Conservation (phyloP, 2,888 invertebrate species). For the Lasioglossum calceatum region DNA sequence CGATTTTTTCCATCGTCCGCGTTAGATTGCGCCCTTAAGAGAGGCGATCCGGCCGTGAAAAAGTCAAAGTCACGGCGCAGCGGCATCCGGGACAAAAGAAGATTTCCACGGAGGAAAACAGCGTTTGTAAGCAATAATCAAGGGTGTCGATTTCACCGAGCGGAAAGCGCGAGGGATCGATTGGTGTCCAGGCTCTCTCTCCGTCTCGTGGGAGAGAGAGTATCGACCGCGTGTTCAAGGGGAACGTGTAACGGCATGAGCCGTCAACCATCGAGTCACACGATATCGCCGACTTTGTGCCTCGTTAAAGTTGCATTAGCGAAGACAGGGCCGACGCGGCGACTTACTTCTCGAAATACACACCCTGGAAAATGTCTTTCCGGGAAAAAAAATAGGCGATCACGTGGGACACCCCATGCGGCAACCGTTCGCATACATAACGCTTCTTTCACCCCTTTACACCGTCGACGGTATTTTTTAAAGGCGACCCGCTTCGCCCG, state of each 20-base stretch:
- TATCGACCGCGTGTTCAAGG: constrained; percentile 40
- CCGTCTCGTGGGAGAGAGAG: neutral
- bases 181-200: constrained; percentile 59
- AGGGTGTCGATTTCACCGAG: constrained; percentile 50
- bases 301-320: constrained; percentile 72
- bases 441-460: neutral
- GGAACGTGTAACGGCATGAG: constrained; percentile 56
- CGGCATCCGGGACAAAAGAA: neutral
- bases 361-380: constrained; percentile 30
- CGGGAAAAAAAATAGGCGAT: neutral
- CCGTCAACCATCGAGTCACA: constrained; percentile 63
- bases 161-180: constrained; percentile 52
- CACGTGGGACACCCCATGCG: neutral
- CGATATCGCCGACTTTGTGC: constrained; percentile 70
- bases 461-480: neutral
- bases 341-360: constrained; percentile 53
- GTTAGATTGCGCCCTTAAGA: neutral
- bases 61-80: neutral
- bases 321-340: constrained; percentile 41
- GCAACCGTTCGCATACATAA: neutral
- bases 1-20: neutral
- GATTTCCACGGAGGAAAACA: neutral
- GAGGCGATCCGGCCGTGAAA: neutral
- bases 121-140: neutral
- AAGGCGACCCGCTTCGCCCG: neutral